phyloP scores from a whole-genome alignment of 1,140 invertebrate species.

The Brachionus rotundiformis region DNA sequence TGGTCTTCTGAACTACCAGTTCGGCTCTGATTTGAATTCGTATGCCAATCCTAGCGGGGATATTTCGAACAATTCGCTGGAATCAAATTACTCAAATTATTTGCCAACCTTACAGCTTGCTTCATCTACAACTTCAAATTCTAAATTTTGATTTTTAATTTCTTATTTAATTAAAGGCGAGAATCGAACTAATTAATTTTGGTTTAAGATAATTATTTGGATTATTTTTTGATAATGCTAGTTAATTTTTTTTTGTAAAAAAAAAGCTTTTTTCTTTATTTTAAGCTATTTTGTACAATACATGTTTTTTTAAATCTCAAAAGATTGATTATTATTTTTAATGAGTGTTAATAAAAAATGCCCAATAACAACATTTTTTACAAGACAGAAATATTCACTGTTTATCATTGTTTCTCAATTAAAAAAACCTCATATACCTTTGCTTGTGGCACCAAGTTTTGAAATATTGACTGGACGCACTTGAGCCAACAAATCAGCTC shows the following conservation, averaged over 20 bases:
- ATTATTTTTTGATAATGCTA: not conserved
- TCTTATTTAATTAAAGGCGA: too few species aligned
- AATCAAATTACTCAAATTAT: constrained; percentile 10
- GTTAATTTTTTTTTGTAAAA: not conserved
- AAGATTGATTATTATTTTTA: constrained; percentile 3
- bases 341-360: not conserved
- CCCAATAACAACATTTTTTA: too few species aligned
- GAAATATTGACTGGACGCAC: too few species aligned
- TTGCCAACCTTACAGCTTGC: not conserved
- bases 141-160: not conserved
- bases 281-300: not conserved
- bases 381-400: too few species aligned
- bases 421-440: too few species aligned
- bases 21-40: constrained; percentile 2
- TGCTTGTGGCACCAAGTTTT: too few species aligned
- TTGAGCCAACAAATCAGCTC: too few species aligned
- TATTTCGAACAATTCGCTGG: not conserved
- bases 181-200: too few species aligned
- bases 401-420: too few species aligned
- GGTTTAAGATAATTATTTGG: too few species aligned
- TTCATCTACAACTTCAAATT: not conserved
- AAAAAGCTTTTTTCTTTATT: not conserved
- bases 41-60: not conserved
- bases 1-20: not conserved
- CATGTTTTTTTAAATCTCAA: not conserved